A percentile compares a stretch with the other conserved stretches of the same genome.
These are phyloP conservation scores for Chondrilla cf. caribensis DNA, from an alignment of 37 sponge, comb jelly and placozoan species.

Conservation along the genomic window DNA sequence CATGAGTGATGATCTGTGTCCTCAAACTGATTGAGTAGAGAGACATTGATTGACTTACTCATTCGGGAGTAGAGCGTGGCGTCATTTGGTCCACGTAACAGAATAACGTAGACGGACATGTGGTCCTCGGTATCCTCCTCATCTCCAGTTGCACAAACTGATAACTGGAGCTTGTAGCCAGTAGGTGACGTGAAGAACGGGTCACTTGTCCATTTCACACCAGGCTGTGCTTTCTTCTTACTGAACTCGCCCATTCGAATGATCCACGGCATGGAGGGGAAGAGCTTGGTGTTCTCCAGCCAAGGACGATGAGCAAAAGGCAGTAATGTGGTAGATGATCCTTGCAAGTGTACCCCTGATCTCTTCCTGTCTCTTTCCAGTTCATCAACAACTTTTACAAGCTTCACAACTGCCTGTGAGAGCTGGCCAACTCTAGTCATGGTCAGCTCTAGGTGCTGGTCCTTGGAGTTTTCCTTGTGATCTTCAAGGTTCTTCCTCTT, in stretches of 20 bases:
- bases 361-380: too few species aligned
- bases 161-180: neutral
- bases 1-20: neutral
- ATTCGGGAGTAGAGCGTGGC: neutral
- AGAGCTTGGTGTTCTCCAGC: neutral
- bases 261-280: conserved; percentile 13
- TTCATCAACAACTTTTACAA: too few species aligned
- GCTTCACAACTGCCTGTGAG: neutral
- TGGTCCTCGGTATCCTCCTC: neutral
- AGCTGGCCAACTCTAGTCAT: neutral
- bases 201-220: neutral
- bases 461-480: neutral
- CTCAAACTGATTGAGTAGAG: neutral
- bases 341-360: too few species aligned
- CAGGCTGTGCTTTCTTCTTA: neutral
- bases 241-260: neutral
- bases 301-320: neutral
- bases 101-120: neutral
- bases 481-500: neutral
- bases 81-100: conserved; percentile 4
- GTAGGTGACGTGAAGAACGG: neutral
- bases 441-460: neutral
- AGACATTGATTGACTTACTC: neutral
- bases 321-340: neutral
- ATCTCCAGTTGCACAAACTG: neutral